Conservation (phyloP, 2,797 vertebrate species). For the Lacerta bilineata region DNA sequence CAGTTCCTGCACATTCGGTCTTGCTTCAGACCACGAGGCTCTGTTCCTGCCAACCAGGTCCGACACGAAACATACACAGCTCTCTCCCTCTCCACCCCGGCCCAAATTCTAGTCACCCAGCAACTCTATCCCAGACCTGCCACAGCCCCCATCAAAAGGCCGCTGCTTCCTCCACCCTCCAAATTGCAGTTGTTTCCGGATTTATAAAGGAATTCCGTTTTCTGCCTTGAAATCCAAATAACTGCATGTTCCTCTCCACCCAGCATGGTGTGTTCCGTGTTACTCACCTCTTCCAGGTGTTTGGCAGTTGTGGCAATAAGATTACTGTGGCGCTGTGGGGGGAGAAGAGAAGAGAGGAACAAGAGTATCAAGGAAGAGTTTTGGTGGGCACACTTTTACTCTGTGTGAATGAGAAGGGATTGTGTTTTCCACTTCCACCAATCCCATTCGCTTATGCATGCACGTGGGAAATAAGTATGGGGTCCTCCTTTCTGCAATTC, state of each 20-base stretch:
- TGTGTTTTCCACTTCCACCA: background rate
- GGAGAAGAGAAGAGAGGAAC: background rate
- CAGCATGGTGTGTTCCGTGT: background rate
- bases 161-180: background rate
- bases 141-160: too few species aligned
- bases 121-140: background rate
- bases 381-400: background rate
- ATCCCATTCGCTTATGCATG: background rate
- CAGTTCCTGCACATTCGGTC: background rate
- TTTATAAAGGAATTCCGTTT: background rate
- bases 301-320: background rate
- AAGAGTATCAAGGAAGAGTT: background rate
- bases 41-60: background rate
- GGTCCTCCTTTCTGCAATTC: too few species aligned
- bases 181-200: background rate
- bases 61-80: too few species aligned
- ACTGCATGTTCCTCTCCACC: background rate
- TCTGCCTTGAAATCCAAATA: background rate
- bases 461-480: background rate
- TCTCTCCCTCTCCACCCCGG: too few species aligned
- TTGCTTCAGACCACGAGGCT: too few species aligned
- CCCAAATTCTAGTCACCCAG: background rate
- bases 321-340: conserved; percentile 35
- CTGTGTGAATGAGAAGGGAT: background rate
- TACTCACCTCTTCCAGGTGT: conserved; percentile 30